phyloP scores from a whole-genome alignment of 2,113 vertebrate species.

The Myrmecophaga tridactyla region DNA sequence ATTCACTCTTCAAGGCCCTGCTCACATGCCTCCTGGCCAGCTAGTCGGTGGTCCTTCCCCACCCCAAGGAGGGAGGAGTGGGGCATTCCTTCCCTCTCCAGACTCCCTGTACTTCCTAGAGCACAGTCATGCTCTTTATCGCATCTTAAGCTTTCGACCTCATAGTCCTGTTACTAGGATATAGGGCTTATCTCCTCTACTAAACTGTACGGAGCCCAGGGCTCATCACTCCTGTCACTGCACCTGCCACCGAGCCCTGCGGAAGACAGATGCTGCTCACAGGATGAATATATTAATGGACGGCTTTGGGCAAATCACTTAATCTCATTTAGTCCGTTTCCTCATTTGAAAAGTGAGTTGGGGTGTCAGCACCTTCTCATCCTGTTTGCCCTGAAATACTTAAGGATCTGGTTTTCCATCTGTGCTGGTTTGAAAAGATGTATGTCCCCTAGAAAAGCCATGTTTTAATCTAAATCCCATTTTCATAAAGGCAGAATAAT shows the following conservation, averaged over 20 bases:
- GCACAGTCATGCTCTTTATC: accelerated
- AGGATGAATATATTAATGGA: not conserved
- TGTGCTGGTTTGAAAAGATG: too few relatives aligned
- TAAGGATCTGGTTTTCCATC: not conserved
- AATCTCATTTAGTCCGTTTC: not conserved
- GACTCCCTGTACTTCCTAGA: not conserved
- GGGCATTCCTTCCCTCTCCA: not conserved
- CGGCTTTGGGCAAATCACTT: not conserved
- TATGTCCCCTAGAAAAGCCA: too few relatives aligned
- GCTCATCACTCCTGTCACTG: not conserved
- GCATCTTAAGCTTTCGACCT: not conserved
- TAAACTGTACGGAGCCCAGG: not conserved
- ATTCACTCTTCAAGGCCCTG: not conserved
- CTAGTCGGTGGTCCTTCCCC: not conserved
- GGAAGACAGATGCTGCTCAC: not conserved
- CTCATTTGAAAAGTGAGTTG: not conserved
- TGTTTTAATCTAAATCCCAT: too few relatives aligned
- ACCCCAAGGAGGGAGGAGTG: not conserved
- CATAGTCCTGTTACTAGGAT: not conserved
- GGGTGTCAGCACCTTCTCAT: not conserved
- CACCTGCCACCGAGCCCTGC: not conserved
- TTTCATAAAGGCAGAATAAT: too few relatives aligned
- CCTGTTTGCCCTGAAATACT: not conserved
- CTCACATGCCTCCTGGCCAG: not conserved
- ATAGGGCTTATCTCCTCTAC: not conserved